Percentiles rank a stretch among this genome's conserved stretches.
phyloP scores from a whole-genome alignment of 2,113 vertebrate species.

The Platichthys flesus region DNA sequence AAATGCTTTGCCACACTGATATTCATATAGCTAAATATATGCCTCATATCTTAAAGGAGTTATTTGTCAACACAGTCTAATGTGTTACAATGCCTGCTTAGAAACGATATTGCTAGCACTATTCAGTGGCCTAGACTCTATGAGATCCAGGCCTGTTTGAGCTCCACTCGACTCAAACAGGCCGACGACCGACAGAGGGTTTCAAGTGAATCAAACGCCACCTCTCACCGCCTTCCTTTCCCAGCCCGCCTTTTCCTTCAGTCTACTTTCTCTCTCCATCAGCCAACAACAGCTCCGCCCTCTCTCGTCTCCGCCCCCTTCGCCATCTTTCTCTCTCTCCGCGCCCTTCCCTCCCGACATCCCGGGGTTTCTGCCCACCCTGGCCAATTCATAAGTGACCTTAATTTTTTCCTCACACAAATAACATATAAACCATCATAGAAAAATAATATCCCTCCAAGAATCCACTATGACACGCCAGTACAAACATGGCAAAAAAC shows the following conservation, averaged over 20 bases:
- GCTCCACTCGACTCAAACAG: constrained; percentile 23
- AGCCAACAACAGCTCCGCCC: neutral
- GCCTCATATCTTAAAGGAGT: constrained; percentile 66
- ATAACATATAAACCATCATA: constrained; percentile 72
- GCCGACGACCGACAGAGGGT: constrained; percentile 55
- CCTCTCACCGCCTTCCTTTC: constrained; percentile 50
- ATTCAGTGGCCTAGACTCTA: constrained; percentile 67
- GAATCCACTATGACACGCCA: constrained; percentile 75
- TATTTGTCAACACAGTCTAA: constrained; percentile 66
- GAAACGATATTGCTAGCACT: constrained; percentile 72
- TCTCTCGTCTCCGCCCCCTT: constrained; percentile 9
- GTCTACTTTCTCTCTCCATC: constrained; percentile 62
- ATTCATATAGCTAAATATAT: constrained; percentile 81
- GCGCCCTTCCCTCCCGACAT: neutral
- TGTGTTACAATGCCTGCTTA: constrained; percentile 68
- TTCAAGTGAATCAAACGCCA: constrained; percentile 69
- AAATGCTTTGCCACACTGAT: constrained; percentile 79
- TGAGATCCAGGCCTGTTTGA: constrained; percentile 36
- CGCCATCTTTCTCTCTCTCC: neutral
- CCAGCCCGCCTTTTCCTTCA: constrained; percentile 4
- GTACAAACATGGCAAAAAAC: constrained; percentile 73
- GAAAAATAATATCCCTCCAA: constrained; percentile 82
- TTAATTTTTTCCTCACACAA: constrained; percentile 55
- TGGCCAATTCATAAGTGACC: constrained; percentile 46
- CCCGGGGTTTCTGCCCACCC: neutral